These are phyloP conservation scores for Aphelinus atriplicis DNA, from an alignment of 1,140 invertebrate species.

Conservation along the genomic window DNA sequence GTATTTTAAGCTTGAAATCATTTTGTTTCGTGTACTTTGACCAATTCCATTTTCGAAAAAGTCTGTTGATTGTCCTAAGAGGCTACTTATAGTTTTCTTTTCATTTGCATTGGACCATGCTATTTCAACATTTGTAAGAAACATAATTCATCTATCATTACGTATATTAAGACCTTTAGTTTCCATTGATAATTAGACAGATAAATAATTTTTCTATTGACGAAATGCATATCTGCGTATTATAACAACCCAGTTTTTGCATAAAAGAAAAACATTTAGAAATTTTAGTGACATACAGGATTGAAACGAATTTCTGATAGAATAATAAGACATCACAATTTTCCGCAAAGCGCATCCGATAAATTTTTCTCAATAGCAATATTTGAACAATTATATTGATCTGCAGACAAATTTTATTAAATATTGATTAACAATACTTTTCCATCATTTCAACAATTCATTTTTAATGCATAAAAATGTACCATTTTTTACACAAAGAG, in stretches of 20 bases:
- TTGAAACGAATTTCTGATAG: too few relatives aligned
- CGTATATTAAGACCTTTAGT: too few relatives aligned
- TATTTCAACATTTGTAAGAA: not conserved
- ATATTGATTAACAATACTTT: not conserved
- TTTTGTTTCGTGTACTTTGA: constrained; percentile 10
- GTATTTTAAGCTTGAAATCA: constrained; percentile 30
- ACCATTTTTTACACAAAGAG: constrained; percentile 2
- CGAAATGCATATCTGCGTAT: too few relatives aligned
- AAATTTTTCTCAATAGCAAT: not conserved
- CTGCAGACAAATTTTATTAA: constrained; percentile 6
- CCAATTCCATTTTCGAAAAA: constrained; percentile 18
- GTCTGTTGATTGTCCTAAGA: constrained; percentile 35
- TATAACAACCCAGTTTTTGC: too few relatives aligned
- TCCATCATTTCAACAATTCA: not conserved
- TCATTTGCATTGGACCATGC: constrained; percentile 5
- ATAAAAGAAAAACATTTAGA: too few relatives aligned
- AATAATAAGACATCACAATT: too few relatives aligned
- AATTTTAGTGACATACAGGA: too few relatives aligned
- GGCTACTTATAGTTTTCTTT: constrained; percentile 1
- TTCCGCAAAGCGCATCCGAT: constrained; percentile 4
- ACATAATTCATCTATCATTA: not conserved
- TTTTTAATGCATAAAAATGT: not conserved
- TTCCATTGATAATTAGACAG: too few relatives aligned
- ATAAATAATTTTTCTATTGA: too few relatives aligned
- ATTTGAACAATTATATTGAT: not conserved